Evolutionary conservation across 2,888 invertebrate genomes (phyloP), one percentile per base, ranked within the genome.

Genomic region (Dione juno): DNA sequence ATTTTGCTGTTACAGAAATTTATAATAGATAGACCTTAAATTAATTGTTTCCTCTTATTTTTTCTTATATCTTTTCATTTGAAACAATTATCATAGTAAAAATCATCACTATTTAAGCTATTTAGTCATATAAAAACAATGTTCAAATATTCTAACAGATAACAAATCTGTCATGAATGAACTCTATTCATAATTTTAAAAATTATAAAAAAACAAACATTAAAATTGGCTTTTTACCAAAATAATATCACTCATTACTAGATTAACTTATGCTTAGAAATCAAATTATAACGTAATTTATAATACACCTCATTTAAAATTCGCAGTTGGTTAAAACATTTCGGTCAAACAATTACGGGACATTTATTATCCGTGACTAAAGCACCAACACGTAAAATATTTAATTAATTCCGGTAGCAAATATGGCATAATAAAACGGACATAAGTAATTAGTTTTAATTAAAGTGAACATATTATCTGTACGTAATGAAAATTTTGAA

Each of bases 321-420:
- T 63, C 61, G 68, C 61, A 68, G 61, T 68, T 43, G 61, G 70
- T 67, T 63, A 63, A 66, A 70, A 63, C 66, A 70, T 45, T 63
- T 48, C 45, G 66, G 70, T 67, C 61, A 67, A 70, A 66, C 70
- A 66, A 70, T 70, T 67, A 63, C 50, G 70, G 57, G 70, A 70
- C 64, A 72, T 70, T 65, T 73, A 73, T 67, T 64, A 70, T 57
- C 70, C 67, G 70, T 70, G 59, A 67, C 70, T 70, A 67, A 70
- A 70, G 70, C 64, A 73, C 58, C 70, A 52, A 65, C 70, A 70
- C 67, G 58, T 73, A 70, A 70, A 70, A 70, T 70, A 72, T 70
- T 73, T 70, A 67, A 73, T 73, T 70, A 72, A 72, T 69, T 69
- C 63, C 67, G 67, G 72, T 69, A 72, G 72, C 69, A 66, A 66